Percentiles rank a stretch among this genome's conserved stretches.
Conservation (phyloP, 2,888 invertebrate species). For the Watsonalla cultraria region DNA sequence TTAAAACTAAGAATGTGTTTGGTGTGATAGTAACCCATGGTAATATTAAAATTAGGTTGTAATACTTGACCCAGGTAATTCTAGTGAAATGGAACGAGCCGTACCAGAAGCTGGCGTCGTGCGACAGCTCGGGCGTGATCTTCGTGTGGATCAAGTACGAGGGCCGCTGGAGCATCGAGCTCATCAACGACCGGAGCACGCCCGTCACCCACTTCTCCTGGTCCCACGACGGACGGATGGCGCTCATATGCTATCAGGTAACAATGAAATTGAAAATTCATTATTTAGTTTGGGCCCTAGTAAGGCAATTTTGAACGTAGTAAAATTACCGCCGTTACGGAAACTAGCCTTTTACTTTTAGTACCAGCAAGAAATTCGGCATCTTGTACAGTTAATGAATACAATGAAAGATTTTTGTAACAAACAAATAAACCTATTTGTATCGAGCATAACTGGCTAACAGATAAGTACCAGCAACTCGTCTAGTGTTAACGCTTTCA, state of each 20-base stretch:
- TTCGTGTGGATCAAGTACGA: slow-evolving; percentile 99
- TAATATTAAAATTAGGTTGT: neutral
- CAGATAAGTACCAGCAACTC: too few species aligned
- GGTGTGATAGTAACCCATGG: neutral
- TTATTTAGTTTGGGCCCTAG: too few species aligned
- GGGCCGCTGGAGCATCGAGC: slow-evolving; percentile 98
- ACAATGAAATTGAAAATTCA: too few species aligned
- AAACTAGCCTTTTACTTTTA: too few species aligned
- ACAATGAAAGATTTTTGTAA: too few species aligned
- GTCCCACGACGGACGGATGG: slow-evolving; percentile 99
- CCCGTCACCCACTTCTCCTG: slow-evolving; percentile 99
- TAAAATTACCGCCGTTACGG: too few species aligned
- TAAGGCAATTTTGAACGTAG: too few species aligned
- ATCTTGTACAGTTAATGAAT: too few species aligned
- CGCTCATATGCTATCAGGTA: slow-evolving; percentile 97
- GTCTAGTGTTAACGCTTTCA: too few species aligned
- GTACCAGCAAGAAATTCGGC: too few species aligned
- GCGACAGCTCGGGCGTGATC: slow-evolving; percentile 98
- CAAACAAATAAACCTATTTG: neutral
- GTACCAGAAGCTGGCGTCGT: slow-evolving; percentile 97
- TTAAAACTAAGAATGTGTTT: too few species aligned
- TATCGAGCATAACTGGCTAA: neutral
- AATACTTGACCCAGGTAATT: slow-evolving; percentile 83
- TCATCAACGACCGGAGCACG: slow-evolving; percentile 98
- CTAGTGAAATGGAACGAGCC: slow-evolving; percentile 99